phyloP scores from a whole-genome alignment of 2,888 invertebrate genomes.

The Hermaeophaga mercurialis region DNA sequence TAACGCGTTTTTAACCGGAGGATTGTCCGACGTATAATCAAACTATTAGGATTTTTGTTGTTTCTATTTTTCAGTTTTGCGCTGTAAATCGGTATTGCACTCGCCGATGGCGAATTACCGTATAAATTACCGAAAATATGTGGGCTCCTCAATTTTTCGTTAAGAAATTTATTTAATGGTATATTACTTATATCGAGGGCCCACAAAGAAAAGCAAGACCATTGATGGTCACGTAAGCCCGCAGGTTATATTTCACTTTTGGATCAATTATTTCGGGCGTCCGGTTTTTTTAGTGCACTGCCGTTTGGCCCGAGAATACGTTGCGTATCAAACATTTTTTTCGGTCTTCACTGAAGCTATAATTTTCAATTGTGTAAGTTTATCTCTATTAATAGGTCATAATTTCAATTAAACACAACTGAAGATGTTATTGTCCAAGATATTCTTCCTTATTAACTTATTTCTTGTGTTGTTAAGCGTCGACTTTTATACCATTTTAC shows the following conservation, averaged over 20 bases:
- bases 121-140: constrained; percentile 40
- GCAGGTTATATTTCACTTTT: constrained; percentile 24
- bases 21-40: constrained; percentile 25
- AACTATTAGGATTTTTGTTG: constrained; percentile 18
- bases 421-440: too few relatives aligned
- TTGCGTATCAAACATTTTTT: too few relatives aligned
- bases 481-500: too few relatives aligned
- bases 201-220: constrained; percentile 30
- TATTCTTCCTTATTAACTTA: too few relatives aligned
- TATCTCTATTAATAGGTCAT: too few relatives aligned
- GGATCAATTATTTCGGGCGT: constrained; percentile 16
- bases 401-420: too few relatives aligned
- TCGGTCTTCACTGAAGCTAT: too few relatives aligned
- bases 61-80: constrained; percentile 9
- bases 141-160: constrained; percentile 28
- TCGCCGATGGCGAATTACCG: constrained; percentile 33
- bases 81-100: constrained; percentile 36
- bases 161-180: constrained; percentile 35
- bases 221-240: constrained; percentile 39
- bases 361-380: too few relatives aligned
- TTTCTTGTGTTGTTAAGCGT: too few relatives aligned
- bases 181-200: constrained; percentile 32
- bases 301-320: constrained; percentile 3
- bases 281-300: not conserved
- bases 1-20: constrained; percentile 17